These are phyloP conservation scores for Sesamia inferens DNA, from an alignment of 2,888 invertebrate species.

Conservation along the genomic window DNA sequence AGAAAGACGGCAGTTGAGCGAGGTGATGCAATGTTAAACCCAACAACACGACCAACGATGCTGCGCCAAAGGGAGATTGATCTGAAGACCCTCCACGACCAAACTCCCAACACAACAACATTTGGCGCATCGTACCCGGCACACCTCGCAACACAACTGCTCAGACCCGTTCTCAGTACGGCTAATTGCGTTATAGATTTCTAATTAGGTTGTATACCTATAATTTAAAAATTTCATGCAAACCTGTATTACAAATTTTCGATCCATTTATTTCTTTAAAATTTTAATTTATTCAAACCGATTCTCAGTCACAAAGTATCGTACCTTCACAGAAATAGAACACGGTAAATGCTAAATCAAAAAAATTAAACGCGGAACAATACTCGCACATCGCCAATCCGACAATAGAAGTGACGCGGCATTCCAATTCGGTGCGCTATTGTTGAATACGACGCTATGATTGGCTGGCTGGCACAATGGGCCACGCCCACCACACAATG, in stretches of 20 bases:
- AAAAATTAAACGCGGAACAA: constrained; percentile 75
- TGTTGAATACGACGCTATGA: constrained; percentile 82
- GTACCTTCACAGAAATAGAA: constrained; percentile 58
- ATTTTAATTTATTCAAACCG: background rate
- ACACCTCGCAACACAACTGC: too few relatives aligned
- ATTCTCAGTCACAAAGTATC: constrained; percentile 1
- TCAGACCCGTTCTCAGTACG: too few relatives aligned
- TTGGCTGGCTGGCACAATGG: constrained; percentile 87
- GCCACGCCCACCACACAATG: constrained; percentile 87
- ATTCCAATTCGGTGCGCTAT: constrained; percentile 89
- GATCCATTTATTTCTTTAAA: background rate
- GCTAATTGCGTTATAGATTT: too few relatives aligned
- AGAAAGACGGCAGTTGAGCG: too few relatives aligned
- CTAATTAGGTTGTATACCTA: background rate
- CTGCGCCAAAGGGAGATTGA: too few relatives aligned
- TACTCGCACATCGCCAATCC: constrained; percentile 80
- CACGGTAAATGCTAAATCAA: constrained; percentile 63
- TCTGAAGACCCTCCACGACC: too few relatives aligned
- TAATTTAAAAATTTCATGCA: background rate
- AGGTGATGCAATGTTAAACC: too few relatives aligned
- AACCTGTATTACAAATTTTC: background rate
- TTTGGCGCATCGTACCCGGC: too few relatives aligned
- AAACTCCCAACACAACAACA: too few relatives aligned
- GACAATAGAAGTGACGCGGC: constrained; percentile 84
- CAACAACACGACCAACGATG: too few relatives aligned